A percentile compares a stretch with the other conserved stretches of the same genome.
These are phyloP conservation scores for Drosophila subquinaria DNA, from an alignment of 2,888 invertebrate genomes.

Conservation along the genomic window DNA sequence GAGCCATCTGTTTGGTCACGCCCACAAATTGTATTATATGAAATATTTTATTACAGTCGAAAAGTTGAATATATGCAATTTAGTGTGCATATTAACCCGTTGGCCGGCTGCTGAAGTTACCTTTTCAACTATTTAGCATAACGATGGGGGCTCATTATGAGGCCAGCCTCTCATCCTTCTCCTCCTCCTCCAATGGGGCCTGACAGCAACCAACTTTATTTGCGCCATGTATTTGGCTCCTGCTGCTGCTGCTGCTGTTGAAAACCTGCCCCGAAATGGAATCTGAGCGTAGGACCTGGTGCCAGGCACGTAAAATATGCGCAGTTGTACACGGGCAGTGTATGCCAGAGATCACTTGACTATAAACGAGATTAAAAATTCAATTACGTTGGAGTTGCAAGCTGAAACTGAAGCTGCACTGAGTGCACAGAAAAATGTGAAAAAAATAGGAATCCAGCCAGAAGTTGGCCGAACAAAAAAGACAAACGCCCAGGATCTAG, in stretches of 20 bases:
- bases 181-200: slow-evolving; percentile 7
- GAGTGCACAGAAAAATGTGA: slow-evolving; percentile 36
- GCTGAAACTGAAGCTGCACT: slow-evolving; percentile 74
- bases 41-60: slow-evolving; percentile 60
- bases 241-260: slow-evolving; percentile 4
- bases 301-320: slow-evolving; percentile 81
- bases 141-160: slow-evolving; percentile 69
- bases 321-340: slow-evolving; percentile 74
- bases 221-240: slow-evolving; percentile 63
- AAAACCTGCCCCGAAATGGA: slow-evolving; percentile 36
- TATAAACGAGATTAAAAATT: slow-evolving; percentile 86
- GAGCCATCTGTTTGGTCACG: slow-evolving; percentile 43
- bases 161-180: slow-evolving; percentile 19
- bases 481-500: slow-evolving; percentile 43
- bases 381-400: slow-evolving; percentile 84
- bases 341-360: slow-evolving; percentile 85
- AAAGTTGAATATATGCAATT: slow-evolving; percentile 70
- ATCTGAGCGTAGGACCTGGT: slow-evolving; percentile 47
- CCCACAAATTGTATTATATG: slow-evolving; percentile 49
- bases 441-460: slow-evolving; percentile 24
- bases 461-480: slow-evolving; percentile 48
- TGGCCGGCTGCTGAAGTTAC: slow-evolving; percentile 45
- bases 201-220: slow-evolving; percentile 66
- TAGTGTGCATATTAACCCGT: slow-evolving; percentile 68
- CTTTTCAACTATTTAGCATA: slow-evolving; percentile 75